Evolutionary conservation across 1,140 invertebrate genomes (phyloP).

Genomic region (Drosophila saltans): DNA sequence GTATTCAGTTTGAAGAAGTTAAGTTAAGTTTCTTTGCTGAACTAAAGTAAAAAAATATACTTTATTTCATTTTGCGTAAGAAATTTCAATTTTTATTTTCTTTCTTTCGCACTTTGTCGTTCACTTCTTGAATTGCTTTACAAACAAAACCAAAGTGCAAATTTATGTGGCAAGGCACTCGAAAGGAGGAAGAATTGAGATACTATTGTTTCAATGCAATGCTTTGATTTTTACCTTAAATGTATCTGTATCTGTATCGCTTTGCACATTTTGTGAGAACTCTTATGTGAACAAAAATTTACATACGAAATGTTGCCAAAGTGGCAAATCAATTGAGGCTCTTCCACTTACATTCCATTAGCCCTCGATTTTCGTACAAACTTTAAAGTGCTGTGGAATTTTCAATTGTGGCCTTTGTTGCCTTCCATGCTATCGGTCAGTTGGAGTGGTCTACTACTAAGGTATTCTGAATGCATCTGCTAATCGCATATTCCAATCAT

Average conservation of each 20-base stretch:
- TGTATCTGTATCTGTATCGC: constrained; percentile 43
- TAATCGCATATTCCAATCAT: constrained; percentile 33
- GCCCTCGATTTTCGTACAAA: constrained; percentile 19
- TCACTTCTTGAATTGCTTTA: constrained; percentile 44
- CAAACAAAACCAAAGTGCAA: constrained; percentile 71
- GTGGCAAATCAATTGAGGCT: constrained; percentile 59
- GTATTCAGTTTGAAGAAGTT: not conserved
- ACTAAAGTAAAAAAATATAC: not conserved
- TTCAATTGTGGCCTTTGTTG: constrained; percentile 25
- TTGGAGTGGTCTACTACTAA: not conserved
- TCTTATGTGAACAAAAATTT: constrained; percentile 36
- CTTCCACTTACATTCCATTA: constrained; percentile 67
- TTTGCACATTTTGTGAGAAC: not conserved
- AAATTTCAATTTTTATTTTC: not conserved
- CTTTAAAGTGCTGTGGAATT: constrained; percentile 47
- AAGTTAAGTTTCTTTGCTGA: not conserved
- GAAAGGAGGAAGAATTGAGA: constrained; percentile 28
- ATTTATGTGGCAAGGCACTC: constrained; percentile 69
- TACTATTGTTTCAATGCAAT: constrained; percentile 45
- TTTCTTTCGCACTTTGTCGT: constrained; percentile 33
- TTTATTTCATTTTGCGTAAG: constrained; percentile 10
- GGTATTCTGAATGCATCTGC: constrained; percentile 7
- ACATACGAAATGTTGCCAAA: constrained; percentile 63
- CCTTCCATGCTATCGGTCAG: not conserved
- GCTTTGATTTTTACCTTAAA: constrained; percentile 66